phyloP scores from a whole-genome alignment of 2,797 vertebrate genomes.

The Hypotaenidia philippensis region DNA sequence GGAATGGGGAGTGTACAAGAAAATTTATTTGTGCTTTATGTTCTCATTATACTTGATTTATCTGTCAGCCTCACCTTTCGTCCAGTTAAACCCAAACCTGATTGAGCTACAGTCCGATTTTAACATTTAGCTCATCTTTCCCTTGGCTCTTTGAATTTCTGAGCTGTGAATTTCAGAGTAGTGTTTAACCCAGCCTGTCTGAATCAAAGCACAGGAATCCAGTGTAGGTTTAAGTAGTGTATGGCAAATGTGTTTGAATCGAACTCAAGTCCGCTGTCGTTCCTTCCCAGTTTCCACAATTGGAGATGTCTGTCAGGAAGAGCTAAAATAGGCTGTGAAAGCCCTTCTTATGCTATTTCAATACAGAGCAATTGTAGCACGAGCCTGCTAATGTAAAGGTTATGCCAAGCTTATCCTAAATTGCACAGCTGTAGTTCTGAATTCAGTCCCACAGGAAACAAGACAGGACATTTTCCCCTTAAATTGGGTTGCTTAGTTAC shows the following conservation, averaged over 20 bases:
- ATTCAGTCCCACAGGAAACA: slow-evolving; percentile 57
- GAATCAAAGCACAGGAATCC: neutral
- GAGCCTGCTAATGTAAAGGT: slow-evolving; percentile 53
- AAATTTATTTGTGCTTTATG: neutral
- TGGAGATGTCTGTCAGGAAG: slow-evolving; percentile 39
- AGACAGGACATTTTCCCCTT: slow-evolving; percentile 10
- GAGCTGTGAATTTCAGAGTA: neutral
- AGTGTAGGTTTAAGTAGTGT: neutral
- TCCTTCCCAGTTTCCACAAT: neutral
- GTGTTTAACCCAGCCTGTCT: neutral
- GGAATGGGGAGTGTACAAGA: neutral
- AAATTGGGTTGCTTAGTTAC: slow-evolving; percentile 57
- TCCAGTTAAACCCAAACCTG: neutral
- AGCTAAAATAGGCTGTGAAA: slow-evolving; percentile 40
- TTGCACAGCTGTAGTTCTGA: slow-evolving; percentile 62
- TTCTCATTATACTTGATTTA: neutral
- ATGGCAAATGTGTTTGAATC: neutral
- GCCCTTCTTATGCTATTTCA: slow-evolving; percentile 58
- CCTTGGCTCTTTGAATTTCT: neutral
- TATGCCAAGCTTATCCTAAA: slow-evolving; percentile 49
- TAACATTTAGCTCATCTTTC: neutral
- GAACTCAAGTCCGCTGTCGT: neutral
- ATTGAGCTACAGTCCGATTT: neutral
- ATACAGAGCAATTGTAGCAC: slow-evolving; percentile 10
- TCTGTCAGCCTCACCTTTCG: neutral